Evolutionary conservation across 2,797 vertebrate genomes (phyloP), one percentile per base, ranked within the genome.

Genomic region (Sebastes variabilis): DNA sequence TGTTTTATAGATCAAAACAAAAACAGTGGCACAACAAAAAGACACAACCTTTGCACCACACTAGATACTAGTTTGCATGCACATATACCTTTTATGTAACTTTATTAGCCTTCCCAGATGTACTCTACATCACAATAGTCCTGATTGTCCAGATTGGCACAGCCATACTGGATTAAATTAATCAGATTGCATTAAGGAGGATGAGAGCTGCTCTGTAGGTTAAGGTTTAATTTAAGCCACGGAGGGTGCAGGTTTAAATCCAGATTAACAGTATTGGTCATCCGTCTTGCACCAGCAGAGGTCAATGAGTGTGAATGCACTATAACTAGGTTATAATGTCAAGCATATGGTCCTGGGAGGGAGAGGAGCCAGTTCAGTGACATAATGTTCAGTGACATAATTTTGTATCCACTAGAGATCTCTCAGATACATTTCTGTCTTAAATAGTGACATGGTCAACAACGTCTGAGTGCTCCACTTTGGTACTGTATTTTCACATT

Each of bases 181-280:
- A 91, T 86, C 84, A 87, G 79, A 86, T 85, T 78, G 79, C 68
- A 78, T 77, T 77, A 72, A 77, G 56, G 30, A 55, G 68, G 85
- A 88, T 91, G 80, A 84, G 22, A 72, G 72, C 38, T 13, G 73
- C 25, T 87, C 82, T 75, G 74, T 89, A 87, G 68, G 69, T 83
- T 70, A 30, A 64, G 75, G 58, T 90, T 85, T 87, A 84, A 68
- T 88, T 85, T 65, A 81, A 86, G 42, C 72, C 34, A 49, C 2
- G 18, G 16, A 20, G 49, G 80, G 65, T 54, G 46, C 38, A 65
- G 64, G 30, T 83, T 86, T 84, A 87, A 80, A 68, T 32, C 46
- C 79, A 88, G 80, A 88, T 86, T 86, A 83, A 72, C 38, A 38
- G 64, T 34, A 30, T 38, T 75, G 64, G 24, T 67, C 62, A n/a